Evolutionary conservation across 1,140 invertebrate genomes (phyloP), one percentile per base, ranked within the genome.

Genomic region (Neodiprion virginianus): DNA sequence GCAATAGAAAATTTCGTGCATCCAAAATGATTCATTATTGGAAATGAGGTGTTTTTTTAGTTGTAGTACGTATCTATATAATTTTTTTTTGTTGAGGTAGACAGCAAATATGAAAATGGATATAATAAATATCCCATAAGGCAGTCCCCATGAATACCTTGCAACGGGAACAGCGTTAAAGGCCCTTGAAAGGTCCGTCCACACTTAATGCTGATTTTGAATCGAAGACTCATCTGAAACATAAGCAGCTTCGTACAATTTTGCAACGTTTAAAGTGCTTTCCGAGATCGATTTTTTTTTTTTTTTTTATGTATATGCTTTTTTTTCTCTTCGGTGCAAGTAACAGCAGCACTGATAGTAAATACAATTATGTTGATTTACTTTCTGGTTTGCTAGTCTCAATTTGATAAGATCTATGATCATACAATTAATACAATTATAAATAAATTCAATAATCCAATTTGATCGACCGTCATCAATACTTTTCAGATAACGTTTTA

Each of bases 91-190:
- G 53, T 61, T 61, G 53, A 14, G 53, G 53, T 61, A 73, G 48
- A 72, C 61, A 66, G 68, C 66, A 28, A 77, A 74, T 74, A 73
- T 69, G 67, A 74, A 77, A 77, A 76, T 74, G 73, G 79, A 79
- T 81, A 80, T 79, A 73, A 73, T 81, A 83, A 80, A 83, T 82
- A 84, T 88, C 85, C 85, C 85, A 86, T 83, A 87, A 85, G 85
- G 84, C 84, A 87, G 85, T 85, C 82, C 85, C 85, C 84, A 87
- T 85, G 87, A 88, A 88, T 89, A 88, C 88, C 86, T 88, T 89
- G 86, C 84, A 89, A 87, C 85, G 85, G 86, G 83, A 88, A 85
- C 86, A 84, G 83, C 83, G 84, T 85, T 83, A 86, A 83, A 79
- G 83, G 86, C 85, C 83, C 85, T 80, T 78, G 82, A 83, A 82